These are phyloP conservation scores for Acrobasis consociella DNA, from an alignment of 2,888 invertebrate species.

Conservation along the genomic window DNA sequence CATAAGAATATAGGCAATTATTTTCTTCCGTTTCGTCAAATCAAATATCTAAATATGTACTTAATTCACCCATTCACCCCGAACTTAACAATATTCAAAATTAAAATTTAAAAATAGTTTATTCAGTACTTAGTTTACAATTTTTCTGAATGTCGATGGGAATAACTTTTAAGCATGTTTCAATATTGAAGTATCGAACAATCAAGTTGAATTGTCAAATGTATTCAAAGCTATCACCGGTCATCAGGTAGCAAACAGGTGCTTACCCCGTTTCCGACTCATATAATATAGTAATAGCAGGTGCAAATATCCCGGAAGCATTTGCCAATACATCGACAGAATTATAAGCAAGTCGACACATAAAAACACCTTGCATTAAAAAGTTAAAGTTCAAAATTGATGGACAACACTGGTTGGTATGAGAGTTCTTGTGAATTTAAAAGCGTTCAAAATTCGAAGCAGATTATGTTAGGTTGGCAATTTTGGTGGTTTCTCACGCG, in stretches of 20 bases:
- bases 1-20: too few species aligned
- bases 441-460: conserved; percentile 9
- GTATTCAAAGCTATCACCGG: conserved; percentile 2
- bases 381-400: conserved; percentile 2
- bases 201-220: neutral
- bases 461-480: conserved; percentile 5
- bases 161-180: too few species aligned
- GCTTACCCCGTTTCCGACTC: conserved; percentile 11
- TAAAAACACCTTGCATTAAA: neutral
- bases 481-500: conserved; percentile 7
- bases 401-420: neutral
- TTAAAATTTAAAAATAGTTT: too few species aligned
- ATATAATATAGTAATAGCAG: conserved; percentile 14
- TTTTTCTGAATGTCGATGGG: too few species aligned
- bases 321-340: conserved; percentile 13
- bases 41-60: too few species aligned
- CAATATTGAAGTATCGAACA: neutral
- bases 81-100: too few species aligned
- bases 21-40: too few species aligned
- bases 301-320: conserved; percentile 17
- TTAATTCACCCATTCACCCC: too few species aligned
- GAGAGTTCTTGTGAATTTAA: conserved; percentile 11
- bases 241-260: conserved; percentile 14
- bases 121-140: too few species aligned
- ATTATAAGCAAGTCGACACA: neutral